Percentiles rank a stretch among this genome's conserved stretches.
These are phyloP conservation scores for Cactoblastis cactorum DNA, from an alignment of 2,888 invertebrate genomes.

Conservation along the genomic window DNA sequence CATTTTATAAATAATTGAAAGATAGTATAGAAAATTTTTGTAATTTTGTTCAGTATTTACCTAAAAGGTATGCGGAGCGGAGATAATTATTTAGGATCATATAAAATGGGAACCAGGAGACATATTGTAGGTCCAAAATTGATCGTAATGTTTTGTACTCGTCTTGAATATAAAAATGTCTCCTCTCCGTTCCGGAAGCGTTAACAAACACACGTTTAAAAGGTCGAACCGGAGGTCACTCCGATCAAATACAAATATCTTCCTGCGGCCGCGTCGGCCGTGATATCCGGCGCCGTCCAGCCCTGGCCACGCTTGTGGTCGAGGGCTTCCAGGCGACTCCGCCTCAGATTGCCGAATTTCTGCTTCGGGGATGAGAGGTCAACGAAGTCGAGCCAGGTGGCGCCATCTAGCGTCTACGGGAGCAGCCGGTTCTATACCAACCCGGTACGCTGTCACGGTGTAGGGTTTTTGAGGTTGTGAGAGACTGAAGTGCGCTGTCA, in stretches of 20 bases:
- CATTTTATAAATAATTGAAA: too few relatives aligned
- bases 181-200: neutral
- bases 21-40: too few relatives aligned
- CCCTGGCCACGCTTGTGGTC: constrained; percentile 33
- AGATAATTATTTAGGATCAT: too few relatives aligned
- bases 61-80: too few relatives aligned
- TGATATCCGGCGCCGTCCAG: constrained; percentile 30
- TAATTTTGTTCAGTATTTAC: too few relatives aligned
- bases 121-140: too few relatives aligned
- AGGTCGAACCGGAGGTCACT: constrained; percentile 58
- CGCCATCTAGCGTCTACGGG: constrained; percentile 57
- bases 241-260: constrained; percentile 54
- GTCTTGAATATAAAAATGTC: neutral
- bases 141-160: neutral
- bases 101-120: too few relatives aligned
- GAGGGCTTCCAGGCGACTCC: constrained; percentile 38
- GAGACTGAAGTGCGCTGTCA: neutral
- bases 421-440: constrained; percentile 62
- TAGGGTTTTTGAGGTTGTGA: constrained; percentile 17
- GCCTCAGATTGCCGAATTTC: constrained; percentile 43
- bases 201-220: constrained; percentile 18
- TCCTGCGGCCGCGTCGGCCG: constrained; percentile 49
- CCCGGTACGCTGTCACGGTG: constrained; percentile 59
- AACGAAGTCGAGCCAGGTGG: constrained; percentile 40
- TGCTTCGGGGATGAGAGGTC: constrained; percentile 53